Base-by-base conservation (phyloP, 37 sponge, comb jelly and placozoan species). In the Ephydatia muelleri region DNA sequence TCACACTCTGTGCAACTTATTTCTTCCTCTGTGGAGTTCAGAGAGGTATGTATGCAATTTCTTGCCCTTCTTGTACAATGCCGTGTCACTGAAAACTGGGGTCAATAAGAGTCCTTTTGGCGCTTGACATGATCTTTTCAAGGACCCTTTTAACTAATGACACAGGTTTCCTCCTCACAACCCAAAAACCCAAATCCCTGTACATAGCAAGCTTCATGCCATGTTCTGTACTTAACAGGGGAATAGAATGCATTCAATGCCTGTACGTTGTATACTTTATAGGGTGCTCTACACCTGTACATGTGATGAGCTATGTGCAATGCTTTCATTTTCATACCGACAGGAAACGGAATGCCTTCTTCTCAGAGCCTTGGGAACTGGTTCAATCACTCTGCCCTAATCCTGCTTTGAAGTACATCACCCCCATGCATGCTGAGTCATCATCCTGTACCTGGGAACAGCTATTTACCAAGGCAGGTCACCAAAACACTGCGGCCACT, bases 291-390 rank as follows among this genome's bases (percentile, higher is more conserved):
- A 47, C 23, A 77, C 47, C 2, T 40, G 57, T 40, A 49, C 27
- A 77, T 9, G 49, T 79, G 21, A 29, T 64, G 23, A n/a, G 32
- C 76, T 76, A 43, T 43, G 43, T 43, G 43, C n/a, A n/a, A 43
- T 43, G 43, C 6, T 57, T 57, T 57, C 57, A n/a, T 36, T 43
- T 72, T 0, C 6, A 0, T 31, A 38, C 25, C 12, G 26, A 33
- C 71, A 85, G 86, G 31, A 69, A 39, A 32, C 65, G 77, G 9
- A 75, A 68, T 5, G 22, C 65, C 5, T 43, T 32, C 57, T 47
- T 67, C 32, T 38, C 31, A 22, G 90, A 86, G 36, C 83, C 91
- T 2, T 89, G 87, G 87, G 93, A 93, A 72, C 72, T 93, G 31
- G 43, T 86, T 6, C 68, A 77, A 12, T 90, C 93, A 13, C 66